phyloP scores from a whole-genome alignment of 2,113 vertebrate species.

The Mus spicilegus region DNA sequence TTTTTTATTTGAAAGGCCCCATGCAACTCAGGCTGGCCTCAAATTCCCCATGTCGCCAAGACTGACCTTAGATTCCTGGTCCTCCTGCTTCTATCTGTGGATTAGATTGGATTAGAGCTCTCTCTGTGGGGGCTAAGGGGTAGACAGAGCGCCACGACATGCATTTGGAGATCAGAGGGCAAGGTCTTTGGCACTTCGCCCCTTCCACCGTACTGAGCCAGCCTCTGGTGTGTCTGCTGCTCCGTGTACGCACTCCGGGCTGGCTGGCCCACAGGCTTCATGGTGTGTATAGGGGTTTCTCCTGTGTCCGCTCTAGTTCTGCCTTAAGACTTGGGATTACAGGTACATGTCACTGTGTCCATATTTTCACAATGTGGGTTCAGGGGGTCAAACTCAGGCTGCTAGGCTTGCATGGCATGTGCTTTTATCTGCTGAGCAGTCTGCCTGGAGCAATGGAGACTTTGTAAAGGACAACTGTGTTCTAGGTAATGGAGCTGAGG shows the following conservation, averaged over 20 bases:
- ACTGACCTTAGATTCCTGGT: not conserved
- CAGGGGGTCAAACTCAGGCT: not conserved
- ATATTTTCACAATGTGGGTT: constrained; percentile 29
- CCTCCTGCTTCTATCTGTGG: not conserved
- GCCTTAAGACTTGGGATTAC: not conserved
- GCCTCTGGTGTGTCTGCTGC: not conserved
- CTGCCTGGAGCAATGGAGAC: not conserved
- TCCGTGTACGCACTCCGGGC: not conserved
- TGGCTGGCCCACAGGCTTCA: not conserved
- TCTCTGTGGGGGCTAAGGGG: not conserved
- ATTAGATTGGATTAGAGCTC: not conserved
- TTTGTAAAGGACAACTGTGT: constrained; percentile 40
- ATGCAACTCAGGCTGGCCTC: not conserved
- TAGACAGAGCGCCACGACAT: not conserved
- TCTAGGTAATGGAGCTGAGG: not conserved
- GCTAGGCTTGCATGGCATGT: not conserved
- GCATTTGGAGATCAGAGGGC: not conserved
- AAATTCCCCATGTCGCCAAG: not conserved
- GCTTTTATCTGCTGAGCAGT: not conserved
- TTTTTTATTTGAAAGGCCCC: too few relatives aligned
- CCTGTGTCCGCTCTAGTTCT: not conserved
- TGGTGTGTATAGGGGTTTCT: not conserved
- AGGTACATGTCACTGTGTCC: not conserved
- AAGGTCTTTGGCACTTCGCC: not conserved
- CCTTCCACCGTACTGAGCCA: not conserved